Conservation (phyloP, 2,888 invertebrate species). For the Frankliniella intonsa region DNA sequence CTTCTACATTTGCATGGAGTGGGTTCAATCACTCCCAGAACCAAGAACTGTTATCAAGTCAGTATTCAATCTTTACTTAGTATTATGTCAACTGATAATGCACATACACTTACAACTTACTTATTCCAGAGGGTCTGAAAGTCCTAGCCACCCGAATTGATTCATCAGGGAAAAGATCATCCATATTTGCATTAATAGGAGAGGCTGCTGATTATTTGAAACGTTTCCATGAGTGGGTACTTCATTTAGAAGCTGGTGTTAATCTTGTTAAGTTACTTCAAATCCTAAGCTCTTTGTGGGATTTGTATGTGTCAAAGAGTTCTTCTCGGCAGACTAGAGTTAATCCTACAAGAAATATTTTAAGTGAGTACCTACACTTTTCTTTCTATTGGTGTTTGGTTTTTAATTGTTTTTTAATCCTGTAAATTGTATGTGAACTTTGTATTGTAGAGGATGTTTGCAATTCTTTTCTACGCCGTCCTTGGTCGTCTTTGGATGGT, state of each 20-base stretch:
- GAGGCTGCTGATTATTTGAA: not conserved
- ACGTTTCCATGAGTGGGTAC: slow-evolving; percentile 13
- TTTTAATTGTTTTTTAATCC: not conserved
- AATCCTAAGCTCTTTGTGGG: not conserved
- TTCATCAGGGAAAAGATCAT: not conserved
- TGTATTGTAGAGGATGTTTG: slow-evolving; percentile 47
- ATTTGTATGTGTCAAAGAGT: not conserved
- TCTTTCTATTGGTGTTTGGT: not conserved
- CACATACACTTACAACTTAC: not conserved
- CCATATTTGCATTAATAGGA: not conserved
- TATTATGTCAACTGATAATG: not conserved
- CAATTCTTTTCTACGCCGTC: slow-evolving; percentile 56
- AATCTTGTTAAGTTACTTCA: not conserved
- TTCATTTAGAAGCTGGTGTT: slow-evolving; percentile 9
- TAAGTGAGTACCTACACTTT: not conserved
- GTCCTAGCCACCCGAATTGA: not conserved
- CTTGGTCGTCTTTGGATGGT: slow-evolving; percentile 65
- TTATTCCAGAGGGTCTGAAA: not conserved
- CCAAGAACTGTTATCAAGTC: slow-evolving; percentile 43
- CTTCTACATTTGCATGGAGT: slow-evolving; percentile 52
- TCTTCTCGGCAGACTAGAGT: not conserved
- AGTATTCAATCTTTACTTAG: not conserved
- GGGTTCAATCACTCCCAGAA: slow-evolving; percentile 46
- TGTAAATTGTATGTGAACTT: slow-evolving; percentile 42
- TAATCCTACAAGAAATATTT: not conserved